Conservation (phyloP, 2,113 vertebrate species). For the Apistogramma diplotaenia region DNA sequence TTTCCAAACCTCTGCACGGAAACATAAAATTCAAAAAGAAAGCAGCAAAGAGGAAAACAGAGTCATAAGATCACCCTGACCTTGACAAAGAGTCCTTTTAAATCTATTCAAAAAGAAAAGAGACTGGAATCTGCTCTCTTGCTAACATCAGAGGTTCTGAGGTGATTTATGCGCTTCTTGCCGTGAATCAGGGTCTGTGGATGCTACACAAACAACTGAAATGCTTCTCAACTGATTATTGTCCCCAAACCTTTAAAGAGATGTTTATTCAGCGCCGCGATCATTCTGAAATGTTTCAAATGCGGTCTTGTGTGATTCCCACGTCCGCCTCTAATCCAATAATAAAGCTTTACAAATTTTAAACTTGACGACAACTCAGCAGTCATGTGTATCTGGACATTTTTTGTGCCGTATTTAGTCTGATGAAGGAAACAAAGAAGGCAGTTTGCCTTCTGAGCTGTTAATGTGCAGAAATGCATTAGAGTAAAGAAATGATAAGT, state of each 20-base stretch:
- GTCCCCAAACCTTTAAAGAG: too few relatives aligned
- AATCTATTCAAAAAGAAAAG: constrained; percentile 34
- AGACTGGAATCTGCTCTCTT: constrained; percentile 12
- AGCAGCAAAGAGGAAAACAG: constrained; percentile 1
- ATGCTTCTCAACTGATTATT: background rate
- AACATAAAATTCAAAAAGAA: background rate
- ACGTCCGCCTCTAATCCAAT: background rate
- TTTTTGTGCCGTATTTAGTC: constrained; percentile 16
- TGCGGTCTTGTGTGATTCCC: background rate
- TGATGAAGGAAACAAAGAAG: background rate
- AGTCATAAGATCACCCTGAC: constrained; percentile 57
- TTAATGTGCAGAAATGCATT: background rate
- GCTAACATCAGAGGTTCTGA: background rate
- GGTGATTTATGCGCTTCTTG: background rate
- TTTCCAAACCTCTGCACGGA: constrained; percentile 25
- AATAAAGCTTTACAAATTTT: background rate
- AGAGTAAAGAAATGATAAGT: background rate
- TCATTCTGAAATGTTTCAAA: background rate
- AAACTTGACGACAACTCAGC: background rate
- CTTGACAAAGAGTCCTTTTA: constrained; percentile 63
- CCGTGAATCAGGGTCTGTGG: background rate
- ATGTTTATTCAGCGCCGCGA: too few relatives aligned
- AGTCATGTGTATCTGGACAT: background rate
- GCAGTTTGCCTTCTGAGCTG: background rate
- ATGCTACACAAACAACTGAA: background rate